Evolutionary conservation across 37 sponge, comb jelly and placozoan species (phyloP), one percentile per base, ranked within the genome.

Genomic region (Ephydatia muelleri): DNA sequence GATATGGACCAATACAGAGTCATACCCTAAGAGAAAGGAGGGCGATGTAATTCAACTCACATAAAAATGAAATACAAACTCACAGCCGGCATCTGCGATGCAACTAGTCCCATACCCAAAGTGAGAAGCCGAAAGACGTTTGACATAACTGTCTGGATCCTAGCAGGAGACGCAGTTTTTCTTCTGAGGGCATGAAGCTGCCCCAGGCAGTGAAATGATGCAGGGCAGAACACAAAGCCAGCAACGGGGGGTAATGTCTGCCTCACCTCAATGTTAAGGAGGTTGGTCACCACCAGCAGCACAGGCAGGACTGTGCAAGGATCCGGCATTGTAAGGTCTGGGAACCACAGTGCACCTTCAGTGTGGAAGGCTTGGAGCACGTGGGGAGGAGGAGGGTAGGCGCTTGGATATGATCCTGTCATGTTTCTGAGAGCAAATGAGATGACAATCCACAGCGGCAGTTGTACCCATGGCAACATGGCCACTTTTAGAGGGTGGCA

Each of bases 1-100:
- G 97, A 92, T 16, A 88, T 27, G 19, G 91, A 70, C 97, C 95
- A 94, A 77, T 97, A 97, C 5, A 97, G 75, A 23, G 88, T 66
- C 88, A 97, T 87, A 27, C 86, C 93, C 93, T 93, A 35, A 28
- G 65, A 21, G 31, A 6, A 36, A 77, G 6, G 75, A 6, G 68
- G 34, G 31, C 28, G 12, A 29, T 30, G 65, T 11, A 76, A 12
- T 22, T 27, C 64, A 16, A n/a, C n/a, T n/a, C n/a, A n/a, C n/a
- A n/a, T n/a, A n/a, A n/a, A n/a, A n/a, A n/a, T n/a, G n/a, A n/a
- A n/a, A n/a, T n/a, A n/a, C n/a, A 75, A 33, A 79, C 93, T 83
- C 83, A 91, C 95, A 23, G 97, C 66, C 14, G 97, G 97, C 68
- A 97, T 31, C 32, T 92, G 93, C 6, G 88, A 74, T 9, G 86